A percentile compares a stretch with the other conserved stretches of the same genome.
These are phyloP conservation scores for Rotaria magnacalcarata DNA, from an alignment of 2,888 invertebrate genomes.

Conservation along the genomic window DNA sequence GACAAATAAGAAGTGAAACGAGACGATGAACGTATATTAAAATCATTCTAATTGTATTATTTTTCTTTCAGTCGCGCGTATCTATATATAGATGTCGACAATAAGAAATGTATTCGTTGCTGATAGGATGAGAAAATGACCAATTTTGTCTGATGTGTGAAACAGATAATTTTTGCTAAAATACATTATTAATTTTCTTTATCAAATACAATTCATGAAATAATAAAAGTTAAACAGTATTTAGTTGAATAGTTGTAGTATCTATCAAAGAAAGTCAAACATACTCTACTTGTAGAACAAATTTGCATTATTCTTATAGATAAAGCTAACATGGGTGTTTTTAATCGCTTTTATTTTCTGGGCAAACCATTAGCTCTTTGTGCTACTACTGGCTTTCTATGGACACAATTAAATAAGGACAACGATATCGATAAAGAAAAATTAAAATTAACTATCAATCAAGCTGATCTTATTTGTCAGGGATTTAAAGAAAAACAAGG, in stretches of 20 bases:
- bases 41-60: too few relatives aligned
- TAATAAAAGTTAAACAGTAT: too few relatives aligned
- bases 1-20: too few relatives aligned
- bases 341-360: neutral
- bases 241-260: neutral
- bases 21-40: too few relatives aligned
- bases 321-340: neutral
- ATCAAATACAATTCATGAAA: too few relatives aligned
- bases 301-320: neutral
- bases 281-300: neutral
- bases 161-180: too few relatives aligned
- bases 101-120: neutral
- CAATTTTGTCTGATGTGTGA: neutral
- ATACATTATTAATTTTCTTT: too few relatives aligned
- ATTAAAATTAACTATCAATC: neutral
- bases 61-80: too few relatives aligned
- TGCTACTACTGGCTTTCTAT: neutral
- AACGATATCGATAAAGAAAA: neutral
- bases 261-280: neutral
- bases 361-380: neutral
- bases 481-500: conserved; percentile 17
- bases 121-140: neutral
- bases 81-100: neutral
- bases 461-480: neutral
- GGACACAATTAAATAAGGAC: neutral